A percentile compares a stretch with the other conserved stretches of the same genome.
Evolutionary conservation across 23 tunicate species (phyloP).

Genomic region (Styela plicata): DNA sequence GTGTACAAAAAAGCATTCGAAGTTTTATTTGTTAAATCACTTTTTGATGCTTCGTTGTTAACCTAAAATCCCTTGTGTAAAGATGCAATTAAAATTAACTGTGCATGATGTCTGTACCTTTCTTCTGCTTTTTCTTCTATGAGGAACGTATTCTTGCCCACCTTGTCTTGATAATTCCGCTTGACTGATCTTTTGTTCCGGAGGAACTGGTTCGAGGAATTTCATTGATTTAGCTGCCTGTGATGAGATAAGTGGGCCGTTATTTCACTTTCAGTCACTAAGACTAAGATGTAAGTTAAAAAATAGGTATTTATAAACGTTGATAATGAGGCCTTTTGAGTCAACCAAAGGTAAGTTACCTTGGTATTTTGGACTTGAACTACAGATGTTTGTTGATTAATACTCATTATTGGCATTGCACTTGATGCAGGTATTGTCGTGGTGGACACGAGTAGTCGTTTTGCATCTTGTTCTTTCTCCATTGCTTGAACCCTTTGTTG

Average conservation of each 20-base stretch:
- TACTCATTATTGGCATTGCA: background rate
- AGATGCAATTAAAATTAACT: too few species aligned
- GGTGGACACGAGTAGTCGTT: background rate
- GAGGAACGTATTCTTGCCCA: conserved; percentile 5
- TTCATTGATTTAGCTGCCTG: background rate
- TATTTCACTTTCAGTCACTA: too few species aligned
- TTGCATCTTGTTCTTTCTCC: conserved; percentile 16
- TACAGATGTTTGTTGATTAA: background rate
- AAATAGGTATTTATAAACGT: background rate
- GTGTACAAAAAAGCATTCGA: too few species aligned
- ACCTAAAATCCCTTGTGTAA: too few species aligned
- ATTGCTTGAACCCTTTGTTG: conserved; percentile 36
- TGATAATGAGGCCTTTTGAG: too few species aligned
- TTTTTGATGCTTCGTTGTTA: too few species aligned
- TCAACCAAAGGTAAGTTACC: too few species aligned
- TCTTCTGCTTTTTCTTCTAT: conserved; percentile 11
- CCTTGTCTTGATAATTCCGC: conserved; percentile 21
- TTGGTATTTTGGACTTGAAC: background rate
- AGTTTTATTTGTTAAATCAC: too few species aligned
- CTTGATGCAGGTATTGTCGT: background rate
- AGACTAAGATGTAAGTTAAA: background rate
- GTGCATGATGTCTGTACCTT: too few species aligned
- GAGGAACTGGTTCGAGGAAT: background rate
- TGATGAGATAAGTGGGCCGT: background rate
- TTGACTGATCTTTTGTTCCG: conserved; percentile 18